These are phyloP conservation scores for Archilochus colubris DNA, from an alignment of 2,113 vertebrate genomes.

Conservation along the genomic window DNA sequence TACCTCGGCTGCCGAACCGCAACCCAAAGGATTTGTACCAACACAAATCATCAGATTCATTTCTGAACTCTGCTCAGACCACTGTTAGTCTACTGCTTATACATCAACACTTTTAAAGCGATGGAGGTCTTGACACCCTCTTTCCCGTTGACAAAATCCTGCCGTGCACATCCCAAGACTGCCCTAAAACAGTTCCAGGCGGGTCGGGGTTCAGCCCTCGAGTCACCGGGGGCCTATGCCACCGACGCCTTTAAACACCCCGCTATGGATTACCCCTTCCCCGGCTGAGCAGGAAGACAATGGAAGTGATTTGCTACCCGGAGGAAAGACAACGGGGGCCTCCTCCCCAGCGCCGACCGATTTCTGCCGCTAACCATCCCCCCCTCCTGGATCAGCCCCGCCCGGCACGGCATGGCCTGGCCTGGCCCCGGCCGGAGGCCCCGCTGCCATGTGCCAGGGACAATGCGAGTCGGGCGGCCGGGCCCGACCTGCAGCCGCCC, in stretches of 20 bases:
- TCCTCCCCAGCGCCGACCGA: not conserved
- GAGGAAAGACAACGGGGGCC: too few species aligned
- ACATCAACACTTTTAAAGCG: not conserved
- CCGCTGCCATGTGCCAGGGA: slow-evolving; percentile 50
- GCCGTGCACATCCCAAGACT: not conserved
- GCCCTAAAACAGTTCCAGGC: not conserved
- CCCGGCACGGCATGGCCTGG: not conserved
- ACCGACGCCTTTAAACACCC: not conserved
- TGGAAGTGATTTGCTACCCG: not conserved
- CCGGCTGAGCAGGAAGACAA: not conserved
- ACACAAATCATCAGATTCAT: not conserved
- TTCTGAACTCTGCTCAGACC: not conserved
- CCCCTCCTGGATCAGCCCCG: not conserved
- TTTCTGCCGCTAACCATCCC: not conserved
- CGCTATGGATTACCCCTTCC: not conserved
- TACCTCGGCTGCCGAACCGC: not conserved
- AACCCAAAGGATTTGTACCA: accelerated
- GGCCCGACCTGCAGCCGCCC: not conserved
- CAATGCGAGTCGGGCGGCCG: not conserved
- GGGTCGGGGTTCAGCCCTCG: not conserved
- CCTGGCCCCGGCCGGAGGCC: not conserved
- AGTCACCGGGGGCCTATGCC: not conserved
- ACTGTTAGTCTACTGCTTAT: accelerated
- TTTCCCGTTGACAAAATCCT: not conserved
- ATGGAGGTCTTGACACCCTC: not conserved